A percentile compares a stretch with the other conserved stretches of the same genome.
Evolutionary conservation across 2,113 vertebrate genomes (phyloP).

Genomic region (Catharus fuscescens): DNA sequence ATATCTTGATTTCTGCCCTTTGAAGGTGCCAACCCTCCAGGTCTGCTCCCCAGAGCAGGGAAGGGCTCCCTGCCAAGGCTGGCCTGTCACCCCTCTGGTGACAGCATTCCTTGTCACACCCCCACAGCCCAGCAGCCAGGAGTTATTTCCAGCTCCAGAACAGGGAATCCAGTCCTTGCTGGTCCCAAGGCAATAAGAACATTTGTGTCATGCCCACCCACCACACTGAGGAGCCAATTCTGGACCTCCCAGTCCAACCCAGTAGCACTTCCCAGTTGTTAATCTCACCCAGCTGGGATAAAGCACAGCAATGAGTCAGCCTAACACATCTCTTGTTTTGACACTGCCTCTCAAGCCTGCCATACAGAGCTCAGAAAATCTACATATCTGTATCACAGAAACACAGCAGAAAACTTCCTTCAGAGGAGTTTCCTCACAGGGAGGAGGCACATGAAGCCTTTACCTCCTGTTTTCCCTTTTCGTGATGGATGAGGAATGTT

Average conservation of each 20-base stretch:
- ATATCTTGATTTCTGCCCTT: not conserved
- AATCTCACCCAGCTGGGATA: not conserved
- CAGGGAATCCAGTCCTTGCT: not conserved
- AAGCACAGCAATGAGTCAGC: not conserved
- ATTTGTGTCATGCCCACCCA: accelerated
- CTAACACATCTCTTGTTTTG: not conserved
- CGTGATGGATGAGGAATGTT: not conserved
- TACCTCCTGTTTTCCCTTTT: not conserved
- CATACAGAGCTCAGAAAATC: not conserved
- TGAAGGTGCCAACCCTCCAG: not conserved
- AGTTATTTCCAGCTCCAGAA: not conserved
- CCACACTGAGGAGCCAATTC: not conserved
- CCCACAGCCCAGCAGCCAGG: not conserved
- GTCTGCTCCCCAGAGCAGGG: not conserved
- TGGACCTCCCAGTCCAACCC: not conserved
- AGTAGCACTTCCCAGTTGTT: not conserved
- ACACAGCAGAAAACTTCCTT: not conserved
- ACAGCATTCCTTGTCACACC: not conserved
- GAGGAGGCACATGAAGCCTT: not conserved
- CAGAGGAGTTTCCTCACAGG: not conserved
- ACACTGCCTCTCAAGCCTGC: not conserved
- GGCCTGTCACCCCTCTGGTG: not conserved
- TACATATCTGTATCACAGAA: not conserved
- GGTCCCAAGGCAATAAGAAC: not conserved
- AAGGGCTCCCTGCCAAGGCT: not conserved